phyloP scores from a whole-genome alignment of 1,140 invertebrate genomes.

The Drosophila melanica region DNA sequence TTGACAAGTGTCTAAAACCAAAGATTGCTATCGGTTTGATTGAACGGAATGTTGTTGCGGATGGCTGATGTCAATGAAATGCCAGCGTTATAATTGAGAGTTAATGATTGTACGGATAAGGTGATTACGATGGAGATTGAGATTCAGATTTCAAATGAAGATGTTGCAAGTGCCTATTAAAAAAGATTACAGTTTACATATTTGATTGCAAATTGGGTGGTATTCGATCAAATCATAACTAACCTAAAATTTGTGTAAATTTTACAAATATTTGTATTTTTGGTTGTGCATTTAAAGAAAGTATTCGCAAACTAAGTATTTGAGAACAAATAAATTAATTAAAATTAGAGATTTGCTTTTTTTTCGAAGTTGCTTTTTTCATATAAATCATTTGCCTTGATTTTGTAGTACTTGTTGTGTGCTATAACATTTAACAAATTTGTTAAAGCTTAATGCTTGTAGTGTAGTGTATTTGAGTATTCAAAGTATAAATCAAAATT shows the following conservation, averaged over 20 bases:
- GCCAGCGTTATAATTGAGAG: constrained; percentile 40
- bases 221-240: background rate
- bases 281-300: too few relatives aligned
- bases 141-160: constrained; percentile 36
- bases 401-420: too few relatives aligned
- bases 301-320: too few relatives aligned
- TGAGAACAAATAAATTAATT: too few relatives aligned
- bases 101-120: constrained; percentile 25
- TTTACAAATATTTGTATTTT: too few relatives aligned
- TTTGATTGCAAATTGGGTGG: background rate
- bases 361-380: too few relatives aligned
- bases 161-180: constrained; percentile 23
- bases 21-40: constrained; percentile 46
- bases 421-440: too few relatives aligned
- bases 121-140: constrained; percentile 10
- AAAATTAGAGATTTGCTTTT: too few relatives aligned
- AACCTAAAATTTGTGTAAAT: background rate
- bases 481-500: too few relatives aligned
- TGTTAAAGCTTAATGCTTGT: too few relatives aligned
- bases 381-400: too few relatives aligned
- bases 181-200: constrained; percentile 5
- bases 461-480: too few relatives aligned
- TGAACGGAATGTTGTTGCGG: constrained; percentile 41
- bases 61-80: constrained; percentile 22
- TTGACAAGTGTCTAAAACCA: constrained; percentile 37